phyloP scores from a whole-genome alignment of 2,888 invertebrate species.

The Pinctada fucata region DNA sequence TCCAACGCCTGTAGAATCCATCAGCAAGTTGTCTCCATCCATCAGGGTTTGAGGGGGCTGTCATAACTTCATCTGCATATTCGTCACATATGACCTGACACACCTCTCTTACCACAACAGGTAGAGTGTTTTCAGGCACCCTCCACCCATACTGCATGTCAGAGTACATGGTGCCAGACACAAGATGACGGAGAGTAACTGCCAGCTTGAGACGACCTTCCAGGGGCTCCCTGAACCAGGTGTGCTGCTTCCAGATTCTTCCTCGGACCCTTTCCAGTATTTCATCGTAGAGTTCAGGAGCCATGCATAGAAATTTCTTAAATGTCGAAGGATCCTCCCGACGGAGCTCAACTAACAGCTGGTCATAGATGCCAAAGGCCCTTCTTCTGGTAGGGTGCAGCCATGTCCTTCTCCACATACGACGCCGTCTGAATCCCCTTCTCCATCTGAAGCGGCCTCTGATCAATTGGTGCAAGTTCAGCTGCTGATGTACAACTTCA shows the following conservation, averaged over 20 bases:
- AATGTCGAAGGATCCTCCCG: background rate
- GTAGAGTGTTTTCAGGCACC: no score
- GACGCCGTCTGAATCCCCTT: no score
- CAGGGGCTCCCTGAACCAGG: conserved; percentile 4
- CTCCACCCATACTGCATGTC: background rate
- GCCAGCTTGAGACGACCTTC: background rate
- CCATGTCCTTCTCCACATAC: no score
- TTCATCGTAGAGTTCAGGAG: no score
- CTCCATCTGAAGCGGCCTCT: no score
- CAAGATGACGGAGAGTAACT: background rate
- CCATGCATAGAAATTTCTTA: no score
- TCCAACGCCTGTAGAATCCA: background rate
- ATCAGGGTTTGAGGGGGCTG: background rate
- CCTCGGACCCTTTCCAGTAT: no score
- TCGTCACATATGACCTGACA: no score
- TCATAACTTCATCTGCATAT: background rate
- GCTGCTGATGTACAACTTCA: background rate
- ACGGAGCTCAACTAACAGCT: background rate
- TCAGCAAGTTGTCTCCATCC: no score
- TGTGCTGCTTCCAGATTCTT: background rate
- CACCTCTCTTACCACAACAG: no score
- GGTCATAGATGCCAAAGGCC: conserved; percentile 1
- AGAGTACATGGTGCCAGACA: background rate
- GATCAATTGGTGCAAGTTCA: no score
- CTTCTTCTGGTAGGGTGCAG: no score